phyloP scores from a whole-genome alignment of 2,888 invertebrate genomes.

The Adelognathus sp. region DNA sequence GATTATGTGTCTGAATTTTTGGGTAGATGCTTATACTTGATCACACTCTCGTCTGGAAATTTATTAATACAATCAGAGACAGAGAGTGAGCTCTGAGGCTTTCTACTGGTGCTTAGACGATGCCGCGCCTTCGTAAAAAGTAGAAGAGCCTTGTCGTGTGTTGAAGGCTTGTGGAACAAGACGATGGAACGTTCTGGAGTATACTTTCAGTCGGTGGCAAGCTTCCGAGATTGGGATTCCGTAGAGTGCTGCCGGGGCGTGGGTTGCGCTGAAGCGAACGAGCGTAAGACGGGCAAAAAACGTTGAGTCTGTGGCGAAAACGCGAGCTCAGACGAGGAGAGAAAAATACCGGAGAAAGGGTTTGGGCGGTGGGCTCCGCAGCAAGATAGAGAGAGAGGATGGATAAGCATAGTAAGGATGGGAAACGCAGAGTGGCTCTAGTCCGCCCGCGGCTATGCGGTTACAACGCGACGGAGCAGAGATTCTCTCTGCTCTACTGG shows the following conservation, averaged over 20 bases:
- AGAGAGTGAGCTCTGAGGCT: background rate
- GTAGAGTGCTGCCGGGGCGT: slow-evolving; percentile 20
- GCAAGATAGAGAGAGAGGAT: background rate
- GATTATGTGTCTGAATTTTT: no score
- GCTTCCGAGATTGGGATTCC: slow-evolving; percentile 48
- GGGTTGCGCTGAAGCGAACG: slow-evolving; percentile 16
- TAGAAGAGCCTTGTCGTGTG: background rate
- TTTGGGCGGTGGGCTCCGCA: slow-evolving; percentile 19
- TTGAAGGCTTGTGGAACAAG: background rate
- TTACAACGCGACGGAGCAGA: slow-evolving; percentile 36
- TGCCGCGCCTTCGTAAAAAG: slow-evolving; percentile 9
- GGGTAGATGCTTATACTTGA: no score
- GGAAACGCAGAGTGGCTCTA: slow-evolving; percentile 47
- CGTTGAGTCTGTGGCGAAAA: slow-evolving; percentile 29
- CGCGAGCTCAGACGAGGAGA: slow-evolving; percentile 28
- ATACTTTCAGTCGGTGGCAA: slow-evolving; percentile 48
- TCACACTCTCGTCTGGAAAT: background rate
- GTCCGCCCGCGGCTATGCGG: slow-evolving; percentile 46
- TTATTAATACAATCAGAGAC: background rate
- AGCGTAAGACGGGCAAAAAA: slow-evolving; percentile 46
- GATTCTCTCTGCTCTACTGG: slow-evolving; percentile 13
- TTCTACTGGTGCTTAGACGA: background rate
- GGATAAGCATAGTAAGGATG: slow-evolving; percentile 25
- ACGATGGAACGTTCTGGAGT: background rate
- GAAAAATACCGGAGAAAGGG: slow-evolving; percentile 26